Evolutionary conservation across 2,113 vertebrate genomes (phyloP).

Genomic region (Pygoscelis antarcticus): DNA sequence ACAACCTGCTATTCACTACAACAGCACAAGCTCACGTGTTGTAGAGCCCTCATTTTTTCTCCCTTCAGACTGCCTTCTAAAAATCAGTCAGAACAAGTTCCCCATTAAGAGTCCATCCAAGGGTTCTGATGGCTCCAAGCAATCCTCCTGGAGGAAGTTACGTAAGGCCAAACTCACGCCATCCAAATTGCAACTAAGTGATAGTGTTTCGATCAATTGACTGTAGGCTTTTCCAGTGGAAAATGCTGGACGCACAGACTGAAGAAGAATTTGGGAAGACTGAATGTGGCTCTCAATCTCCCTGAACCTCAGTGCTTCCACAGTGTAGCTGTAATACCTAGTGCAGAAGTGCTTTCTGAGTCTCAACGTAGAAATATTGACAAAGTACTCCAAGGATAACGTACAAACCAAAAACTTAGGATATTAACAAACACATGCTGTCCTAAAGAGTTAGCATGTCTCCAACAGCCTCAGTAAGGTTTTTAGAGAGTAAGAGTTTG

Average conservation of each 20-base stretch:
- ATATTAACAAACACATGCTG: not conserved
- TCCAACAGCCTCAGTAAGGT: not conserved
- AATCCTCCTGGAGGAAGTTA: not conserved
- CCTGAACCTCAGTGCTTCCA: not conserved
- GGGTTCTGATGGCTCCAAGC: not conserved
- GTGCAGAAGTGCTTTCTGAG: not conserved
- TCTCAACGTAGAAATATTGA: accelerated
- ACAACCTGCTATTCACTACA: not conserved
- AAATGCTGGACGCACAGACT: not conserved
- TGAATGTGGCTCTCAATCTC: not conserved
- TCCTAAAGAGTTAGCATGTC: not conserved
- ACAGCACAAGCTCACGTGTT: not conserved
- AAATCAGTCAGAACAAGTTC: not conserved
- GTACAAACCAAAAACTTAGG: not conserved
- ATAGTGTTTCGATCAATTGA: not conserved
- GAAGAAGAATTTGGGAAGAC: not conserved
- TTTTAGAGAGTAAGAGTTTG: not conserved
- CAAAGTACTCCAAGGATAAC: not conserved
- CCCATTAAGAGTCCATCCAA: not conserved
- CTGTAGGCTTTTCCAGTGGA: not conserved
- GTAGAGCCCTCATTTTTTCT: not conserved
- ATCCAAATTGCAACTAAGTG: not conserved
- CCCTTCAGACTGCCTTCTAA: not conserved
- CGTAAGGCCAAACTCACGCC: not conserved
- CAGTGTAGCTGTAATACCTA: not conserved